A percentile compares a stretch with the other conserved stretches of the same genome.
Evolutionary conservation across 2,113 vertebrate species (phyloP).

Genomic region (Pteropus alecto): DNA sequence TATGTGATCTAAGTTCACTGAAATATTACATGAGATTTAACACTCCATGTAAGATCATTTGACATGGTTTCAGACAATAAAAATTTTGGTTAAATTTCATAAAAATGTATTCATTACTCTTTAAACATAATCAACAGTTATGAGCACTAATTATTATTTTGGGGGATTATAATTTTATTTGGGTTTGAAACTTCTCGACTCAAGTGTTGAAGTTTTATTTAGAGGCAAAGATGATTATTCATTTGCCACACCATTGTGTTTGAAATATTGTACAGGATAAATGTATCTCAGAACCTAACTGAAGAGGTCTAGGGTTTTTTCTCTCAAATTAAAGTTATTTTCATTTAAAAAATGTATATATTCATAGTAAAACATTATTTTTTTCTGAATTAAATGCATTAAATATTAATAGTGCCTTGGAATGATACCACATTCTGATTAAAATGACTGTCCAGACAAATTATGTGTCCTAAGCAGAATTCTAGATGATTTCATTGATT

Average conservation of each 20-base stretch:
- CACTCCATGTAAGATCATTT: not conserved
- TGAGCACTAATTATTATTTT: not conserved
- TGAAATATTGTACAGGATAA: not conserved
- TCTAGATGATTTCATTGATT: not conserved
- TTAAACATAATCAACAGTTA: not conserved
- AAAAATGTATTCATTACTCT: not conserved
- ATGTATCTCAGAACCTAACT: not conserved
- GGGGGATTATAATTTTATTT: not conserved
- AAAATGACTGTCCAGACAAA: not conserved
- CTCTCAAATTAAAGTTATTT: not conserved
- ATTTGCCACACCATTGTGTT: not conserved
- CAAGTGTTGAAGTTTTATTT: not conserved
- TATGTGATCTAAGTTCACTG: not conserved
- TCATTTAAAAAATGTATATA: not conserved
- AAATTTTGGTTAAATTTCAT: not conserved
- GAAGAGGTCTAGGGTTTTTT: not conserved
- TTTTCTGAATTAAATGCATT: not conserved
- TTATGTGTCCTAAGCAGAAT: not conserved
- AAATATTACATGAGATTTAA: not conserved
- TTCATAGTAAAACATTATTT: not conserved
- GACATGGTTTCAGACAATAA: not conserved
- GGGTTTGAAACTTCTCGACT: not conserved
- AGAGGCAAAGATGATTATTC: not conserved
- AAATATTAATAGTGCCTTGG: not conserved
- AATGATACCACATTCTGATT: not conserved